Evolutionary conservation across 2,113 vertebrate genomes (phyloP).

Genomic region (Leptosomus discolor): DNA sequence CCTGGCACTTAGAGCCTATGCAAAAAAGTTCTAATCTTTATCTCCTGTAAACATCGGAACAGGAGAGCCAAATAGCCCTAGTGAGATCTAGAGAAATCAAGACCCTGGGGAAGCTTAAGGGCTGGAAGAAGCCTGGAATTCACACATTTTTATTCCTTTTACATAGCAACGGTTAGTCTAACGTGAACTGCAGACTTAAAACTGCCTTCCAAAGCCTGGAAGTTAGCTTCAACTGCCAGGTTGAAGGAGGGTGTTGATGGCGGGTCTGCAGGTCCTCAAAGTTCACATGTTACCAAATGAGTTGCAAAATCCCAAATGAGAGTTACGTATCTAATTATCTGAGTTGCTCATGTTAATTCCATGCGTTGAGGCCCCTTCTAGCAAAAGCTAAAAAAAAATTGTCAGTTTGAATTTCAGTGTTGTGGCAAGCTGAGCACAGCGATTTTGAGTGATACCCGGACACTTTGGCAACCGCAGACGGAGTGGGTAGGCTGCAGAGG

Average conservation of each 20-base stretch:
- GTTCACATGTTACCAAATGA: not conserved
- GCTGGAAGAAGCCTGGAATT: not conserved
- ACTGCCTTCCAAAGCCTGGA: not conserved
- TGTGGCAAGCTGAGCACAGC: not conserved
- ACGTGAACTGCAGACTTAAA: not conserved
- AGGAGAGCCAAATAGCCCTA: not conserved
- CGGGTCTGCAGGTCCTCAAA: not conserved
- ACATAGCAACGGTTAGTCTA: not conserved
- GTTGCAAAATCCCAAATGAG: not conserved
- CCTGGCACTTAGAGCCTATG: not conserved
- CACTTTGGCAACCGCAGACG: not conserved
- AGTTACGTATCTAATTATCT: not conserved
- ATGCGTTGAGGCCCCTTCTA: not conserved
- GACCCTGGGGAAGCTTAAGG: not conserved
- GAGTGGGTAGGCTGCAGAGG: not conserved
- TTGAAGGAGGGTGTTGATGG: not conserved
- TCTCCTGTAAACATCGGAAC: not conserved
- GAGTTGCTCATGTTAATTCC: not conserved
- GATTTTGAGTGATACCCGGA: not conserved
- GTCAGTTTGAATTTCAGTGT: not conserved
- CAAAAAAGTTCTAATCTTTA: not conserved
- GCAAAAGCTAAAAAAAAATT: not conserved
- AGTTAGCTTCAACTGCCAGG: not conserved
- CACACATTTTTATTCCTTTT: not conserved
- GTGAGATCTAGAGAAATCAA: not conserved